These are phyloP conservation scores for Corythoichthys haematopterus DNA, from an alignment of 2,113 vertebrate genomes.

Conservation along the genomic window DNA sequence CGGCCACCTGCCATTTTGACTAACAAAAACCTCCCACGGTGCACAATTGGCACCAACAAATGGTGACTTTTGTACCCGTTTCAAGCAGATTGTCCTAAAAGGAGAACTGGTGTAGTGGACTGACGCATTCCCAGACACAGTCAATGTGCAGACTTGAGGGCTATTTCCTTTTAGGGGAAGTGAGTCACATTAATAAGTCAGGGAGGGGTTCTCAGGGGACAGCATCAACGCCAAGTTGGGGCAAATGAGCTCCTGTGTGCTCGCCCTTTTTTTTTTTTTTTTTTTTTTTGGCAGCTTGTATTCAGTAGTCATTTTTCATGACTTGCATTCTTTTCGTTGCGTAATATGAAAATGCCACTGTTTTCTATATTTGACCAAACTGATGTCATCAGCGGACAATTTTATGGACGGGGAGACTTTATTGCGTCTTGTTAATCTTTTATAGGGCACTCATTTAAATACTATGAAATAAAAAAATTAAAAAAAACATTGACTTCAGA, in stretches of 20 bases:
- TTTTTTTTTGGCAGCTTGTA: constrained; percentile 5
- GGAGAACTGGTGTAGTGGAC: constrained; percentile 44
- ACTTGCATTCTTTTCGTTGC: constrained; percentile 8
- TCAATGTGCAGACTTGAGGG: constrained; percentile 54
- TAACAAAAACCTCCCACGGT: constrained; percentile 21
- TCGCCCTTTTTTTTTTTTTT: constrained; percentile 5
- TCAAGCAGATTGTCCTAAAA: constrained; percentile 39
- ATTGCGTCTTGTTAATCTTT: neutral
- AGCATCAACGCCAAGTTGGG: constrained; percentile 44
- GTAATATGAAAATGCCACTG: neutral
- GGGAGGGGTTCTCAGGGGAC: constrained; percentile 59
- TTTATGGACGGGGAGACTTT: neutral
- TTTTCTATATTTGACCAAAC: constrained; percentile 9
- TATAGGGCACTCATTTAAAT: no score
- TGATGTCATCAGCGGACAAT: neutral
- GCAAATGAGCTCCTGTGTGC: constrained; percentile 39
- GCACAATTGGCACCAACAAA: constrained; percentile 24
- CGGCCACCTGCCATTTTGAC: constrained; percentile 27
- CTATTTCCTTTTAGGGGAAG: constrained; percentile 66
- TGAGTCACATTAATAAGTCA: constrained; percentile 68
- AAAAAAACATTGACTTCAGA: no score
- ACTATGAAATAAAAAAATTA: neutral
- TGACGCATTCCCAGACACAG: constrained; percentile 60
- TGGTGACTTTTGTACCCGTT: constrained; percentile 18
- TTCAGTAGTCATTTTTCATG: constrained; percentile 8